Evolutionary conservation across 2,113 vertebrate species (phyloP), one percentile per base, ranked within the genome.

Genomic region (Gasterosteus nipponicus): DNA sequence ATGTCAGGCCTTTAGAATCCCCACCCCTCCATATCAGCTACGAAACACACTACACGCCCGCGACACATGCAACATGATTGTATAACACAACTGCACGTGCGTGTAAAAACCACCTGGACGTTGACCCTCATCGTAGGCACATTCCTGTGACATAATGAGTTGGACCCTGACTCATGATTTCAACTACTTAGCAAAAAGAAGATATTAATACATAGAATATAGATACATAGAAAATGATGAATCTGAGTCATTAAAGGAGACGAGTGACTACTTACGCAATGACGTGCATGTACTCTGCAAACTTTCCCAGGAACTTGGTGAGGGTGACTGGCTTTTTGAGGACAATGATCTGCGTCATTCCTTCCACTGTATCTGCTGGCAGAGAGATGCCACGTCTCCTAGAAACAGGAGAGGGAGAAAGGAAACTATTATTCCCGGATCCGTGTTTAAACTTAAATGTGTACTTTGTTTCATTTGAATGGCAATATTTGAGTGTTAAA

Each of bases 201-300:
- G 51, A 53, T 42, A 26, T 26, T 26, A 26, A 26, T 26, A 33
- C 5, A 33, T 33, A 5, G 5, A 38, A 38, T 4, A 38, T 38
- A 38, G 35, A 38, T 7, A 26, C 76, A 26, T n/a, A 0, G 15
- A 18, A 22, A 35, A 62, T 75, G 66, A 71, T 57, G 54, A 5
- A 61, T 75, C 15, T 2, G 8, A 76, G 49, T 38, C 59, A 8
- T 7, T 15, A 3, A 18, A 59, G 10, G 15, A 1, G 22, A 31
- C 10, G 19, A 7, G 19, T 31, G 14, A 46, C 47, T 11, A 86
- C 91, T 98, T 92, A 99, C 98, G 96, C 97, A 18, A 99, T 93
- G 42, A 91, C 94, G 1, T 96, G 96, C 97, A 99, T 98, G 93
- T 97, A 99, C 80, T 92, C 63, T 0, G 80, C n/a, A 15, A 99